A percentile compares a stretch with the other conserved stretches of the same genome.
Conservation (phyloP, 2,888 invertebrate genomes). For the Magallana nippona region DNA sequence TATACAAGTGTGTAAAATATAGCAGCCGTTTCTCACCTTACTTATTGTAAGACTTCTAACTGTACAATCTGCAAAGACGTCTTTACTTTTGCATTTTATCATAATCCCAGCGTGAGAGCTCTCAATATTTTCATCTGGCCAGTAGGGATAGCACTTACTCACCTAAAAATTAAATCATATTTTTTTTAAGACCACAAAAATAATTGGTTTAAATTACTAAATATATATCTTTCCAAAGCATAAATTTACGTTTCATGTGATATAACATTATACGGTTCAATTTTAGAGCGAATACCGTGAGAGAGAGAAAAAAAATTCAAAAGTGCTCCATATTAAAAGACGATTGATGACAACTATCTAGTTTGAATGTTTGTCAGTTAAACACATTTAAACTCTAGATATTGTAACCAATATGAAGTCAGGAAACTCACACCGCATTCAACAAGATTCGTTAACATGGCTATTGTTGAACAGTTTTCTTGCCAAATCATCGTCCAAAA, state of each 20-base stretch:
- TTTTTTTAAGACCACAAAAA: neutral
- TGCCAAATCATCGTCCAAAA: constrained; percentile 81
- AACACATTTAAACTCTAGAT: too few species aligned
- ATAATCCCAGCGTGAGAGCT: constrained; percentile 58
- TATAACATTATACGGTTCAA: too few species aligned
- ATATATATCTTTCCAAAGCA: too few species aligned
- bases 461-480: constrained; percentile 66
- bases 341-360: too few species aligned
- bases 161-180: constrained; percentile 51
- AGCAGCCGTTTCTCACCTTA: constrained; percentile 49
- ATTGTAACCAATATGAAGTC: too few species aligned
- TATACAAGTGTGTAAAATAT: too few species aligned
- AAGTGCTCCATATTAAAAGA: too few species aligned
- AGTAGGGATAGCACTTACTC: constrained; percentile 69
- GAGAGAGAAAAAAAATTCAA: too few species aligned
- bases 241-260: too few species aligned
- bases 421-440: constrained; percentile 77
- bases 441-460: constrained; percentile 80
- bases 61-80: constrained; percentile 65
- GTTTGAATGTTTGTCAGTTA: too few species aligned
- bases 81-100: constrained; percentile 55
- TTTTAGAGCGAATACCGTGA: too few species aligned
- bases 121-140: constrained; percentile 60
- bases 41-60: constrained; percentile 60
- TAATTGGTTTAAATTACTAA: too few species aligned